Evolutionary conservation across 1,140 invertebrate genomes (phyloP), one percentile per base, ranked within the genome.

Genomic region (Rhopalosiphum maidis): DNA sequence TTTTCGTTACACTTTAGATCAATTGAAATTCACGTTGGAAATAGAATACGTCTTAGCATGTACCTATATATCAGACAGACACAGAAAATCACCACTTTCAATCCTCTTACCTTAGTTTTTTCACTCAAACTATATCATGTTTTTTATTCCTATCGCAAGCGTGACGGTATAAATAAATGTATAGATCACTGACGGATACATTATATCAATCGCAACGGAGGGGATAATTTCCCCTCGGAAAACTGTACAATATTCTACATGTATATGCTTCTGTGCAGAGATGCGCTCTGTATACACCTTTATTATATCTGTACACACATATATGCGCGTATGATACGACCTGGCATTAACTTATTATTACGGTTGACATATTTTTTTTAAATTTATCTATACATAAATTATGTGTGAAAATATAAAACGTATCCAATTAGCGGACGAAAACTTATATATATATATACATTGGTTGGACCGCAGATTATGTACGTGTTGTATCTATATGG

Each of bases 391-490:
- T 88, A 22, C 35, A 87, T 6, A 48, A 22, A 8, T 60, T 83
- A 37, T 23, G 48, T n/a, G 82, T 23, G 82, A 37, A 86, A 55
- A 77, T 30, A 91, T 77, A 91, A 51, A 48, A 37, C n/a, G 77
- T 48, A 92, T 85, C 91, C 91, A 85, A 92, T 92, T 92, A 92
- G 68, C 46, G 35, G 25, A 83, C 30, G n/a, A 92, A 92, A 85
- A 46, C 60, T 41, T n/a, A 92, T 68, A 37, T n/a, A 43, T 46
- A 46, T 11, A 11, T 60, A 60, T 30, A 25, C 25, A 23, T 30
- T 11, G 23, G 55, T 60, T 60, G 25, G 46, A 77, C 68, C n/a
- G 68, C 55, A 60, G 55, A 30, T 60, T 60, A 60, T 60, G 25
- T 60, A 25, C 54, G 43, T 15, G 30, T 30, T 48, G 87, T 35